These are phyloP conservation scores for Mastigias papua DNA, from an alignment of 30 jellyfish, hydroid and myxozoan species.

Conservation along the genomic window DNA sequence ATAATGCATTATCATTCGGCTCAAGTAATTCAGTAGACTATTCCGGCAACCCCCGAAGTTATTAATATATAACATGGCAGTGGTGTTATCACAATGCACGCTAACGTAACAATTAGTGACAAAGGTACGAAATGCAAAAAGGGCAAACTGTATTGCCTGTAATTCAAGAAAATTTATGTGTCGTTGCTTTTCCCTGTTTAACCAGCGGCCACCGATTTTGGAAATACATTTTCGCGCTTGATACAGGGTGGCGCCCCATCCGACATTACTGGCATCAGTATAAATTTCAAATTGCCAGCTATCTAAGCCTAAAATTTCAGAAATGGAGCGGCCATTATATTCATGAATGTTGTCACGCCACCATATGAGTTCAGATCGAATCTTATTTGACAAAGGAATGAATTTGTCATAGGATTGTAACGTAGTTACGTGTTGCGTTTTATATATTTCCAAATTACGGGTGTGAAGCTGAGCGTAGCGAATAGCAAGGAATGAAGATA, in stretches of 20 bases:
- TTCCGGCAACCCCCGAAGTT: conserved; percentile 3
- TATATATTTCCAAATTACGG: neutral
- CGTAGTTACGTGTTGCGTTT: neutral
- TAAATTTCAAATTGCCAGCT: too few relatives aligned
- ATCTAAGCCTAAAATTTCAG: conserved; percentile 2
- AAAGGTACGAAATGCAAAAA: neutral
- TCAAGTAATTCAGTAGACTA: neutral
- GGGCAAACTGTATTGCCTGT: conserved; percentile 4
- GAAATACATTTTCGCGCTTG: neutral
- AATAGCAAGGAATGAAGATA: neutral
- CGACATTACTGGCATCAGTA: neutral
- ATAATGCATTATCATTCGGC: neutral
- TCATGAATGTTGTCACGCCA: neutral
- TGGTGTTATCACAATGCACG: neutral
- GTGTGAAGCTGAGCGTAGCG: too few relatives aligned
- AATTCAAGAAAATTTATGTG: neutral
- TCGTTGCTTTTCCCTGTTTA: neutral
- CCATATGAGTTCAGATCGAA: neutral
- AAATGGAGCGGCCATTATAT: neutral
- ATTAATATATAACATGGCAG: conserved; percentile 3
- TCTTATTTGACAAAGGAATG: neutral
- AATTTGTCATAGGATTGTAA: neutral
- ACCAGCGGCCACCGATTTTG: neutral
- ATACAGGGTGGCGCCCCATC: neutral
- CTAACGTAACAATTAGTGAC: neutral